These are phyloP conservation scores for Oscheius sp. DNA, from an alignment of 2,888 invertebrate genomes.

Conservation along the genomic window DNA sequence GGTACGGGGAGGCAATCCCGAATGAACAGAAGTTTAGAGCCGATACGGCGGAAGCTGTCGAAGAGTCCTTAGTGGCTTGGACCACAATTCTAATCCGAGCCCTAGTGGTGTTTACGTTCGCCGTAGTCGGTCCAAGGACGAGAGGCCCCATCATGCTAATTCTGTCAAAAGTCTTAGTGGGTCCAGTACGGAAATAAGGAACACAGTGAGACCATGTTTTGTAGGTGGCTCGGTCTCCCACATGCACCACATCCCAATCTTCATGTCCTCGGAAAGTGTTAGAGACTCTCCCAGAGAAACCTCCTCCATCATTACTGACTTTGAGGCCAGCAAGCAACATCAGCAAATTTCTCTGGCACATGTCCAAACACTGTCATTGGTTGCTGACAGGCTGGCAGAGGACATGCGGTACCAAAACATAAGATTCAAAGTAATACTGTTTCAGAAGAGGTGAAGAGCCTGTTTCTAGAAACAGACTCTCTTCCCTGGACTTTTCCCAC, in stretches of 20 bases:
- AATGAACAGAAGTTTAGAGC: slow-evolving; percentile 7
- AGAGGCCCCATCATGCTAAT: slow-evolving; percentile 35
- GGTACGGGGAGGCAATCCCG: neutral
- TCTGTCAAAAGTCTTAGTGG: slow-evolving; percentile 17
- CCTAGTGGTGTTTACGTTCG: slow-evolving; percentile 55
- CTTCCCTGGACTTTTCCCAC: slow-evolving; percentile 49
- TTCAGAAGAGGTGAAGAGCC: slow-evolving; percentile 51
- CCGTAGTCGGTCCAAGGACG: slow-evolving; percentile 54
- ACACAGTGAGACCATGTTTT: neutral
- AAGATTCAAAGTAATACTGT: neutral
- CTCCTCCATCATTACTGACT: slow-evolving; percentile 3
- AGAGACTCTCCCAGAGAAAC: slow-evolving; percentile 21
- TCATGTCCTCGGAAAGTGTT: slow-evolving; percentile 54
- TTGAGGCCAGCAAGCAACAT: slow-evolving; percentile 28
- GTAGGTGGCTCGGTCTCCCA: slow-evolving; percentile 32
- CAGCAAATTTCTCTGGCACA: slow-evolving; percentile 50
- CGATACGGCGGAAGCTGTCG: slow-evolving; percentile 45
- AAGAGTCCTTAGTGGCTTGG: slow-evolving; percentile 48
- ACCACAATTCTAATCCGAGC: slow-evolving; percentile 44
- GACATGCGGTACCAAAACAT: slow-evolving; percentile 38
- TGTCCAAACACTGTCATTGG: slow-evolving; percentile 52
- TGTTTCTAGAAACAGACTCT: slow-evolving; percentile 47
- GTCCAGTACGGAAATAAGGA: slow-evolving; percentile 1
- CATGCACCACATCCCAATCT: slow-evolving; percentile 48
- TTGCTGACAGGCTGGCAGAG: slow-evolving; percentile 49